These are phyloP conservation scores for Clangula hyemalis DNA, from an alignment of 2,797 vertebrate species.

Conservation along the genomic window DNA sequence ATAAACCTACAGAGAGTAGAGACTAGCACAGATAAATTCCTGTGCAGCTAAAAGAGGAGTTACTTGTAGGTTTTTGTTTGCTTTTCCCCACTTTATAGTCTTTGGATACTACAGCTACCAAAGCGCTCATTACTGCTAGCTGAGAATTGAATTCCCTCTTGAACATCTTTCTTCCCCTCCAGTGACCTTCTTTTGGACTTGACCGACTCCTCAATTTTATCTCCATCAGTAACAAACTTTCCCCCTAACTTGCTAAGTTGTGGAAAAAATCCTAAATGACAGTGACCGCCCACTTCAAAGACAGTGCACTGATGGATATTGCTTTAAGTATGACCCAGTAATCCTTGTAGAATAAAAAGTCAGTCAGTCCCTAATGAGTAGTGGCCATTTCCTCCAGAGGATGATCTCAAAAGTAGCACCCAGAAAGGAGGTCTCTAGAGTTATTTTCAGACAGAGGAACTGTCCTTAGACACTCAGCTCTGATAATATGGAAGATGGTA, in stretches of 20 bases:
- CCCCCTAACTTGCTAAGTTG: not conserved
- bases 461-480: not conserved
- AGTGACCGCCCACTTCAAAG: not conserved
- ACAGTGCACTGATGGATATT: not conserved
- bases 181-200: constrained; percentile 21
- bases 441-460: not conserved
- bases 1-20: not conserved
- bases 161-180: not conserved
- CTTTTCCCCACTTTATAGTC: not conserved
- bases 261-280: not conserved
- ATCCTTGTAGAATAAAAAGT: not conserved
- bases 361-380: not conserved
- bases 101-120: not conserved
- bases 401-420: not conserved
- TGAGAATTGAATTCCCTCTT: not conserved
- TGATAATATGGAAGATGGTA: not conserved
- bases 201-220: constrained; percentile 15
- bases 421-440: not conserved
- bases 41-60: not conserved
- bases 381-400: not conserved
- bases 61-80: not conserved
- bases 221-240: not conserved
- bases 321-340: not conserved
- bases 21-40: not conserved
- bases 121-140: not conserved